A percentile compares a stretch with the other conserved stretches of the same genome.
Evolutionary conservation across 2,113 vertebrate species (phyloP).

Genomic region (Ardeotis arabs): DNA sequence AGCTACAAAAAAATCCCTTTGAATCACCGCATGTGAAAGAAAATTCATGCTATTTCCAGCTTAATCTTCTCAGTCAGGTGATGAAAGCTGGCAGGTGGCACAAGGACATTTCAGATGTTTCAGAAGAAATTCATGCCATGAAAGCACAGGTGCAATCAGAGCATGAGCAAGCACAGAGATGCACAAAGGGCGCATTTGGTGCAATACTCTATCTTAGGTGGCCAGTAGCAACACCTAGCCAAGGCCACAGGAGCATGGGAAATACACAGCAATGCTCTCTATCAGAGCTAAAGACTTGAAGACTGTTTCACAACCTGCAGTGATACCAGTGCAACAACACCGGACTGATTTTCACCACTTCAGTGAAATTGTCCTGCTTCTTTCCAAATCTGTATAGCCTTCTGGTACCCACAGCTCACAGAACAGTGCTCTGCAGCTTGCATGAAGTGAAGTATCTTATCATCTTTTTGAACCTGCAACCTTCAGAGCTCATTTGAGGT

Average conservation of each 20-base stretch:
- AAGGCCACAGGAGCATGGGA: accelerated
- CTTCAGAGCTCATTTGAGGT: neutral
- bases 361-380: neutral
- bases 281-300: neutral
- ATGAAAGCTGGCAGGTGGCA: neutral
- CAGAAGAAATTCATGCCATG: neutral
- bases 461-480: neutral
- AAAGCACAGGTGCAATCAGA: neutral
- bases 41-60: neutral
- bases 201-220: neutral
- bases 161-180: neutral
- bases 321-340: accelerated
- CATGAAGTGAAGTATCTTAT: neutral
- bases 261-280: accelerated
- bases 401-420: neutral
- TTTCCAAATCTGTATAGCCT: neutral
- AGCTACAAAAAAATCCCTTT: neutral
- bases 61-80: neutral
- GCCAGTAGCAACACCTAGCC: neutral
- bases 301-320: neutral
- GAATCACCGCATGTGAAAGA: neutral
- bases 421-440: neutral
- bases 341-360: neutral
- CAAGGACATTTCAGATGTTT: neutral
- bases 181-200: neutral